A percentile compares a stretch with the other conserved stretches of the same genome.
Conservation (phyloP, 2,888 invertebrate species). For the Phyllotreta striolata region DNA sequence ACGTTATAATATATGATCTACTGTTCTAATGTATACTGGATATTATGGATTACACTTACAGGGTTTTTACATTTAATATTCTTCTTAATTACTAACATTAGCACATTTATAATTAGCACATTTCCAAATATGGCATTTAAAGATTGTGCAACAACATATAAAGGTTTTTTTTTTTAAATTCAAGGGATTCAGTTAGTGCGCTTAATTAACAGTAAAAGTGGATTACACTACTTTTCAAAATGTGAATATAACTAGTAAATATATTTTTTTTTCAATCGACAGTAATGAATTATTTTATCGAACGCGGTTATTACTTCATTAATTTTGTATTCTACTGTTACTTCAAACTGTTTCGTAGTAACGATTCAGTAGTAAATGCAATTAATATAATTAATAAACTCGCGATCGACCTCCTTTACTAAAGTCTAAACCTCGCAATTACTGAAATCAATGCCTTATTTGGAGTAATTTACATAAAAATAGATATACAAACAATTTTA, state of each 20-base stretch:
- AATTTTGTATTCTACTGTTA: no score
- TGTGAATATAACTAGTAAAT: no score
- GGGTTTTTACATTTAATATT: slow-evolving; percentile 45
- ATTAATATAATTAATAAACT: no score
- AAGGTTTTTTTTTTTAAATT: slow-evolving; percentile 7
- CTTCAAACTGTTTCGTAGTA: no score
- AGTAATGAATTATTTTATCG: no score
- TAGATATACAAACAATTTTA: slow-evolving; percentile 32
- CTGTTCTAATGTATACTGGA: slow-evolving; percentile 44
- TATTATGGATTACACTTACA: slow-evolving; percentile 45
- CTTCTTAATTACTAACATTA: slow-evolving; percentile 29
- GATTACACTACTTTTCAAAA: no score
- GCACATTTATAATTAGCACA: slow-evolving; percentile 26
- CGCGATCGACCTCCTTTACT: no score
- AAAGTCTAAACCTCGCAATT: slow-evolving; percentile 3
- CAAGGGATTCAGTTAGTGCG: not conserved
- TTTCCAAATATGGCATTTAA: slow-evolving; percentile 19
- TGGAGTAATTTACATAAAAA: slow-evolving; percentile 9
- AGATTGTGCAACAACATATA: not conserved
- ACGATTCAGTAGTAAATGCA: no score
- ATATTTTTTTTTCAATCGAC: no score
- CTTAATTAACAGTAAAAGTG: no score
- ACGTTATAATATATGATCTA: slow-evolving; percentile 51
- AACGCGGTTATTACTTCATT: no score
- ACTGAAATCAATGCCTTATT: slow-evolving; percentile 14